Base-by-base conservation (phyloP, 2,113 vertebrate genomes). In the Hyaena hyaena region DNA sequence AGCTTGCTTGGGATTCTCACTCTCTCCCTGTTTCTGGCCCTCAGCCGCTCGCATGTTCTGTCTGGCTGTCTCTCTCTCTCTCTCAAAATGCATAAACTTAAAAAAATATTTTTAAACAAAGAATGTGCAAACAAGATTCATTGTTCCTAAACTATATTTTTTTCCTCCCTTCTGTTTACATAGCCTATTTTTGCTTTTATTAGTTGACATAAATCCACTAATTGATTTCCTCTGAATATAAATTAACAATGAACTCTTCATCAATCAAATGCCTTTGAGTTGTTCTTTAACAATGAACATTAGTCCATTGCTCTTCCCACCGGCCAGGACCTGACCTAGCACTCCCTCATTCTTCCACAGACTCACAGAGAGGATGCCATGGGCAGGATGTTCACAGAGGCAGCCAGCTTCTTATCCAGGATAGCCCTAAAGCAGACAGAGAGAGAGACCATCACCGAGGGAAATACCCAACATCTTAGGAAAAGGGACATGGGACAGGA, bases 401-500 rank as follows among this genome's bases (percentile, higher is more conserved):
- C 99, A 58, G 99, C 99, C 98, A 99, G 97, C 71, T 98, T 99
- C 98, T 98, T 99, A 87, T 99, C 99, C 99, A 99, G 99, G 89
- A 99, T 98, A n/a, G 98, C 98, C 98, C 99, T 99, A 97, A 97
- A 92, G 53, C 80, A 96, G 97, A 98, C 68, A 96, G 66, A 97
- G 79, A 98, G 50, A 23, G 45, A 50, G 1, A 26, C 14, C 11
- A 74, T 82, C 50, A 91, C 11, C 23, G 45, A 63, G 24, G 28
- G 39, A 71, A 88, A 28, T 58, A 26, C 48, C n/a, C 48, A 58
- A 35, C 28, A 69, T 76, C 53, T 81, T 26, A 90, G 84, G 61
- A 86, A 23, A 89, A n/a, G 55, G 33, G 2, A 71, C 76, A 50
- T 16, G 45, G 50, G 33, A 31, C 12, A 74, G n/a, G 26, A 15